Percentiles rank a stretch among this genome's conserved stretches.
phyloP scores from a whole-genome alignment of 2,888 invertebrate genomes.

The Seira sanloemensis region DNA sequence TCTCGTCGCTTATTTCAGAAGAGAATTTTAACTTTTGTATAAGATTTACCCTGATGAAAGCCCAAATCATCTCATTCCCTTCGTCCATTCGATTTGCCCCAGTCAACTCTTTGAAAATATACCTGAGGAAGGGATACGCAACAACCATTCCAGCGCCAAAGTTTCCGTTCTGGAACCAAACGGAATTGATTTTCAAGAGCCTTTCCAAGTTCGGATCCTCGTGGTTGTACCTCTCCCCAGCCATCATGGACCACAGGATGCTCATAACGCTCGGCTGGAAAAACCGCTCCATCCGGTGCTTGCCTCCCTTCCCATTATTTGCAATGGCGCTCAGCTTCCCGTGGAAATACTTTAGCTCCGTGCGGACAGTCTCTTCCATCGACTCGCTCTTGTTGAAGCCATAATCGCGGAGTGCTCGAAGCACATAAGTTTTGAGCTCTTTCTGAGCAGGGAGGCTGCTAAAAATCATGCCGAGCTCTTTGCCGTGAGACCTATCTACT shows the following conservation, averaged over 20 bases:
- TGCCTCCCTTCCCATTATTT: constrained; percentile 56
- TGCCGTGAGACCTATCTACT: constrained; percentile 68
- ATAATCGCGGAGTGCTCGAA: constrained; percentile 62
- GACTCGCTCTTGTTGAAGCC: constrained; percentile 67
- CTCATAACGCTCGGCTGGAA: constrained; percentile 71
- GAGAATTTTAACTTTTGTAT: no score
- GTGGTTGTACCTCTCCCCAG: constrained; percentile 67
- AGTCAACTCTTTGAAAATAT: constrained; percentile 80
- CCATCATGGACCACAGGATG: constrained; percentile 72
- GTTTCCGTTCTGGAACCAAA: constrained; percentile 71
- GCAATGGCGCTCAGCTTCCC: constrained; percentile 36
- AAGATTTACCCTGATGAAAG: constrained; percentile 63
- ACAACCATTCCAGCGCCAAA: constrained; percentile 69
- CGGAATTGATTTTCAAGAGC: constrained; percentile 65
- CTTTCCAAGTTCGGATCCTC: constrained; percentile 69
- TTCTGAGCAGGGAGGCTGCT: constrained; percentile 62
- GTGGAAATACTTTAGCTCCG: constrained; percentile 64
- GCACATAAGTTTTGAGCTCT: constrained; percentile 63
- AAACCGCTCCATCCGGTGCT: constrained; percentile 65
- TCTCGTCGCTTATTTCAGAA: no score
- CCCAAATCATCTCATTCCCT: constrained; percentile 65
- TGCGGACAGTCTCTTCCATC: constrained; percentile 62
- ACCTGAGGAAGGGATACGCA: constrained; percentile 79
- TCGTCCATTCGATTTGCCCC: constrained; percentile 78
- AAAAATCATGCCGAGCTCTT: constrained; percentile 61